These are phyloP conservation scores for human DNA, from an alignment of 2,113 vertebrate genomes.

Conservation along the genomic window GRCh38 chr3:114710001-114710500, in stretches of 20 bases:
- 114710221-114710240: background rate
- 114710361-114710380: background rate
- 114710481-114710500: background rate
- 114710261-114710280: background rate
- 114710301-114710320: background rate
- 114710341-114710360: background rate
- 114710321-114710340: background rate
- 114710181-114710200: background rate
- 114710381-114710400: background rate
- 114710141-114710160: background rate
- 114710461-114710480: conserved; percentile 1
- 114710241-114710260: background rate
- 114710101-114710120: background rate
- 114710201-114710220: background rate
- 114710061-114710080: background rate
- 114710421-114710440: background rate
- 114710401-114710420: background rate
- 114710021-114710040: background rate
- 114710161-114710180: background rate
- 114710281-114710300: background rate
- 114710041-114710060: background rate
- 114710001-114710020: background rate
- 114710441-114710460: background rate
- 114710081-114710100: conserved; percentile 17
- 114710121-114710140: background rate